Evolutionary conservation across 1,140 invertebrate genomes (phyloP).

Genomic region (Idris sp.): DNA sequence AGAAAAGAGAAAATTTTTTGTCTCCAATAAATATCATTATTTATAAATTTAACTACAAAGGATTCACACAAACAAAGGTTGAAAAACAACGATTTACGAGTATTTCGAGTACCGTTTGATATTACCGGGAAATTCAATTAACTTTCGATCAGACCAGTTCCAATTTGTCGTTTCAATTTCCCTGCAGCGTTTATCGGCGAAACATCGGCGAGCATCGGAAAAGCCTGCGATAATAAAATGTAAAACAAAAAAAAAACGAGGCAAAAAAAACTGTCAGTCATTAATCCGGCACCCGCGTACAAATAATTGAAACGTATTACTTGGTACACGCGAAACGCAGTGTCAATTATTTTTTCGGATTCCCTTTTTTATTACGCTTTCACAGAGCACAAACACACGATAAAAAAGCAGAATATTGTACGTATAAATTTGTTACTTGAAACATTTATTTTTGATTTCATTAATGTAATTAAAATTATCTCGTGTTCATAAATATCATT

Average conservation of each 20-base stretch:
- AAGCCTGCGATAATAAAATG: slow-evolving; percentile 50
- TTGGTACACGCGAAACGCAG: slow-evolving; percentile 5
- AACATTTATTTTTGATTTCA: slow-evolving; percentile 16
- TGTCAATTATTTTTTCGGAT: slow-evolving; percentile 40
- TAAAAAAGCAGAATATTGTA: neutral
- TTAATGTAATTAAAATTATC: slow-evolving; percentile 23
- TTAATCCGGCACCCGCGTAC: slow-evolving; percentile 21
- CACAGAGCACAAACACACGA: too few species aligned
- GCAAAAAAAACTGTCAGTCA: slow-evolving; percentile 33
- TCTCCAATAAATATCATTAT: too few species aligned
- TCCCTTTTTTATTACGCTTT: slow-evolving; percentile 28
- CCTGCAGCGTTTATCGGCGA: slow-evolving; percentile 38
- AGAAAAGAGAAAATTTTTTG: too few species aligned
- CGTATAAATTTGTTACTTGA: neutral
- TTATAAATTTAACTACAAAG: too few species aligned
- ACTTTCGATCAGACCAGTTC: slow-evolving; percentile 41
- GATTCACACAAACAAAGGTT: slow-evolving; percentile 27
- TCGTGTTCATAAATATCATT: slow-evolving; percentile 18
- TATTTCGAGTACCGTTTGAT: slow-evolving; percentile 21
- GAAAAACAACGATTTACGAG: slow-evolving; percentile 38
- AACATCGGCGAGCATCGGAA: slow-evolving; percentile 16
- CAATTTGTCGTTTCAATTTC: slow-evolving; percentile 58
- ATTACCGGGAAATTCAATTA: slow-evolving; percentile 40
- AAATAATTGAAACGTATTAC: slow-evolving; percentile 40
- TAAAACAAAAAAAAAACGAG: slow-evolving; percentile 18